Evolutionary conservation across 2,113 vertebrate species (phyloP).

Genomic region (Hemibagrus wyckioides): DNA sequence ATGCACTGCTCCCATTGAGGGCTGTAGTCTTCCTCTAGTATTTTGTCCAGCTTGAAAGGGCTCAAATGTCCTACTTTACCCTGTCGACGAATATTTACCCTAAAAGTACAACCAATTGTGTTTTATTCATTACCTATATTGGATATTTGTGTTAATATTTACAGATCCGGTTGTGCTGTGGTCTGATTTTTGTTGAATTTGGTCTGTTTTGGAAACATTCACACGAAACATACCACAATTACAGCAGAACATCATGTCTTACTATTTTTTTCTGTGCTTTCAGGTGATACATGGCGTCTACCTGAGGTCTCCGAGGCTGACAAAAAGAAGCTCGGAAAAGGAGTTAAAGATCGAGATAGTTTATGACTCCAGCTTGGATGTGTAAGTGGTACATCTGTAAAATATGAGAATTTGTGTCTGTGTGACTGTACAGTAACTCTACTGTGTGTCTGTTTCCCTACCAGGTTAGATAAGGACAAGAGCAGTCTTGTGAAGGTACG

Average conservation of each 20-base stretch:
- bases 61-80: background rate
- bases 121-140: background rate
- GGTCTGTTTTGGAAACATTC: background rate
- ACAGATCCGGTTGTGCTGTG: background rate
- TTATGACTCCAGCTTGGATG: conserved; percentile 88
- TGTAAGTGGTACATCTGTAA: conserved; percentile 73
- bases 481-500: conserved; percentile 90
- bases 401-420: background rate
- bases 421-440: conserved; percentile 14
- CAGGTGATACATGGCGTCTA: conserved; percentile 86
- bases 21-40: background rate
- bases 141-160: background rate
- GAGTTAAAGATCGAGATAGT: conserved; percentile 86
- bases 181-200: too few relatives aligned
- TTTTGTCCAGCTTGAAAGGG: background rate
- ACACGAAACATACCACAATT: too few relatives aligned
- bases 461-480: conserved; percentile 84
- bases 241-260: background rate
- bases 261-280: conserved; percentile 14
- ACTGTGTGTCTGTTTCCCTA: conserved; percentile 14
- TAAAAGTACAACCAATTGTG: too few relatives aligned
- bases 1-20: background rate
- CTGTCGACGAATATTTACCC: background rate
- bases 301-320: conserved; percentile 79
- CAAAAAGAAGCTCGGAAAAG: conserved; percentile 82